These are phyloP conservation scores for Neocrepidodera transversa DNA, from an alignment of 2,888 invertebrate species.

Conservation along the genomic window DNA sequence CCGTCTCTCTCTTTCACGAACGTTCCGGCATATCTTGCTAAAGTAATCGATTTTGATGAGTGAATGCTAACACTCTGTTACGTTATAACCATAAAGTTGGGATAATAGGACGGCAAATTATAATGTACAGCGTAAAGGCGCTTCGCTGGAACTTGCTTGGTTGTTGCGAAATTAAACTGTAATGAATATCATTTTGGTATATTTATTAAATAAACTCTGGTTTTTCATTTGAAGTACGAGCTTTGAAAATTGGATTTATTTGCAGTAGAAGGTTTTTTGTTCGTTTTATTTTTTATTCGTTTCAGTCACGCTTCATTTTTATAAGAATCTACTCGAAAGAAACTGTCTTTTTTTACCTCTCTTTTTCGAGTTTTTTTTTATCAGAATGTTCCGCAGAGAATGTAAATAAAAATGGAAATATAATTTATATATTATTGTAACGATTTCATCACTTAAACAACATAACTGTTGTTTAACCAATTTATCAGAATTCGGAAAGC, in stretches of 20 bases:
- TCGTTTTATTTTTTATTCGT: no score
- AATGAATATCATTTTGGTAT: conserved; percentile 15
- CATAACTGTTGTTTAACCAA: no score
- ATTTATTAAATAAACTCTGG: not conserved
- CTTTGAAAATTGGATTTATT: not conserved
- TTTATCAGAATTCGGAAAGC: no score
- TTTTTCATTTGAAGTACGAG: not conserved
- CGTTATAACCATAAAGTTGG: conserved; percentile 37
- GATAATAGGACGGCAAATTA: conserved; percentile 36
- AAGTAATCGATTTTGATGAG: conserved; percentile 43
- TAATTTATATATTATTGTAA: no score
- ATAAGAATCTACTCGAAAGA: no score
- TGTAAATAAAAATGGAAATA: no score
- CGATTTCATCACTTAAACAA: no score
- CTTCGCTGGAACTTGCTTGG: conserved; percentile 14
- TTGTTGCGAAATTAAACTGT: conserved; percentile 16
- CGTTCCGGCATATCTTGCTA: conserved; percentile 34
- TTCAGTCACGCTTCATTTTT: no score
- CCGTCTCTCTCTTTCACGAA: conserved; percentile 32
- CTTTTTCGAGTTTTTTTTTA: no score
- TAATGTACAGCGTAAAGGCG: conserved; percentile 25
- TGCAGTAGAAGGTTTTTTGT: no score
- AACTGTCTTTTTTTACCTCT: no score
- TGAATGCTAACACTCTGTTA: conserved; percentile 45
- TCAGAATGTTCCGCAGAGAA: no score